Base-by-base conservation (phyloP, 2,797 vertebrate genomes). In the Macroramphosus scolopax region DNA sequence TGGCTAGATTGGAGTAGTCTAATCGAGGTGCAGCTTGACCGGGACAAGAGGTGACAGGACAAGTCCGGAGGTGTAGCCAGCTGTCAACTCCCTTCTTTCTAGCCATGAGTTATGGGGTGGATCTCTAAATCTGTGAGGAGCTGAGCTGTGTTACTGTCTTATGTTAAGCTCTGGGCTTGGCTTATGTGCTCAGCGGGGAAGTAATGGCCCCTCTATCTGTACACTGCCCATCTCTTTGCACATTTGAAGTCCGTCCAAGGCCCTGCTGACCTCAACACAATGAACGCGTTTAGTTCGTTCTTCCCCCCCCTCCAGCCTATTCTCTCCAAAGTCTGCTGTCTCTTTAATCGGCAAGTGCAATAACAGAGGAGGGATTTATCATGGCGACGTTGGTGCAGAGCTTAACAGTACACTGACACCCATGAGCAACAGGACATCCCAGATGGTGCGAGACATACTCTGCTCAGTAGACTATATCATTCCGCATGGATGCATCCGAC, bases 201-300 rank as follows among this genome's bases (percentile, higher is more conserved):
- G 58, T 71, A 80, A 81, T 81, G 64, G 72, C 68, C 76, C 46
- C 74, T 74, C 69, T 75, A 62, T 77, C 74, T 74, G 47, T 44
- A 61, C 63, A 49, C 68, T 51, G 64, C 72, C 72, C 72, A 47
- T 77, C 74, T 85, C 72, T 66, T 76, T 76, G 72, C 66, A 75
- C 62, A 67, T 77, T 78, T 80, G 73, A 83, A 68, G 68, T 50
- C 68, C 20, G 46, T 68, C 78, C 72, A 83, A 64, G 55, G 61
- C 38, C 59, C 45, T 42, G 61, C 73, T 80, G 77, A 86, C 76
- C 64, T 74, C 69, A 34, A 70, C 56, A 79, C 73, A 83, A 79
- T 68, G 63, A n/a, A 46, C n/a, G 13, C 17, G 47, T 75, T 81
- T 52, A 64, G 69, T 46, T 37, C 1, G 5, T 24, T 24, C 34